Base-by-base conservation (phyloP, 2,113 vertebrate species). In the Hassar affinis region DNA sequence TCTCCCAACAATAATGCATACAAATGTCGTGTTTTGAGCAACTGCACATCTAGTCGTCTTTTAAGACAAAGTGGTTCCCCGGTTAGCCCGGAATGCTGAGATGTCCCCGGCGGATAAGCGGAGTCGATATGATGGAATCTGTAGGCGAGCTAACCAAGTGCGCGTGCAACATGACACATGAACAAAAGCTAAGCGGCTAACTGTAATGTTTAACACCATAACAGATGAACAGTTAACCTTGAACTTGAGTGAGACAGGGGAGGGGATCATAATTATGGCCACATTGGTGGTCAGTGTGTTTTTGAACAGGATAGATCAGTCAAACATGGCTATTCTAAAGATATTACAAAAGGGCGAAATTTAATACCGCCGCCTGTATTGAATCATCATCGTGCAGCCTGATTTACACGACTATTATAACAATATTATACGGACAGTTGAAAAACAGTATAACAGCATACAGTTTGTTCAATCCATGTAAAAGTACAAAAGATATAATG, bases 101-200 rank as follows among this genome's bases (percentile, higher is more conserved):
- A 27, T 47, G 49, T 47, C 68, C 27, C 78, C 42, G 25, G 2
- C 12, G 38, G 61, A 25, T 51, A 6, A 54, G 35, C 56, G 82
- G 7, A 64, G 62, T 68, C 45, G 64, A 81, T 84, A 42, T 84
- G 72, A 78, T n/a, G 82, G 79, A 81, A 84, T 87, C 72, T 72
- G 54, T 35, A 56, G 27, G 49, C 15, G 33, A 56, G 79, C 42
- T 22, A 27, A n/a, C 33, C 2, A 56, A 4, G 47, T 10, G 66
- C 33, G 30, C 25, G 74, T 22, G 74, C 8, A 30, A 18, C 72
- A 18, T 75, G 15, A 52, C 14, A 71, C 64, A 71, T 18, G 45
- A 49, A 82, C 80, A 82, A 82, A 74, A 74, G 80, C 80, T 81
- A 81, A 27, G 22, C 33, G 35, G 78, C 61, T 66, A 66, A 66